Percentiles rank a stretch among this genome's conserved stretches.
Conservation (phyloP, 2,113 vertebrate genomes). For the Rallus limicola region DNA sequence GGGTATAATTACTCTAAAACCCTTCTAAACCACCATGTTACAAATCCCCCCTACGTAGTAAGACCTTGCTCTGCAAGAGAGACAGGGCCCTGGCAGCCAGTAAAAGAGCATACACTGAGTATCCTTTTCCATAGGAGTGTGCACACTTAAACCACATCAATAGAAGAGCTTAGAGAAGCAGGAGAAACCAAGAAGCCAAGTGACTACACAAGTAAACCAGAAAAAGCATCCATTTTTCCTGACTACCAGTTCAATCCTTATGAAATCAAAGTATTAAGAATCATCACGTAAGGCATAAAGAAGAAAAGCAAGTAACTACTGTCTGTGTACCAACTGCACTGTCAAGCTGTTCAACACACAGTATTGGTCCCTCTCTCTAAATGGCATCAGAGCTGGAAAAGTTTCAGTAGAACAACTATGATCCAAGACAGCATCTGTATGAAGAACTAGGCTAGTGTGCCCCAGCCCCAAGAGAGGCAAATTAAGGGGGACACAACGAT, state of each 20-base stretch:
- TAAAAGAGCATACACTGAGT: rapidly evolving
- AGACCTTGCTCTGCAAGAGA: rapidly evolving
- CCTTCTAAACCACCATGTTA: neutral
- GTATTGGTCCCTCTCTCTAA: neutral
- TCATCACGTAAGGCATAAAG: neutral
- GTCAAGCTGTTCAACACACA: neutral
- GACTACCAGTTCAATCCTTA: rapidly evolving
- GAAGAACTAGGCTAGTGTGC: neutral
- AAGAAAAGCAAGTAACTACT: neutral
- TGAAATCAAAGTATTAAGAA: neutral
- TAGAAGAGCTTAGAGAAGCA: neutral
- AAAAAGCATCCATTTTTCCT: neutral
- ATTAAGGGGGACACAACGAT: neutral
- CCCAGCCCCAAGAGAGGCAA: neutral
- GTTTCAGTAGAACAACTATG: neutral
- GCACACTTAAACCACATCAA: neutral
- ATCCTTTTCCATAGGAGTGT: rapidly evolving
- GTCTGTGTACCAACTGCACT: neutral
- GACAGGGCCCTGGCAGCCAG: neutral
- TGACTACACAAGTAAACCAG: neutral
- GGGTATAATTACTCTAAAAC: neutral
- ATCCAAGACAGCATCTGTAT: neutral
- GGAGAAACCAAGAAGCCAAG: neutral
- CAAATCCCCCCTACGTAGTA: neutral
- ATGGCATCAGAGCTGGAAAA: neutral